Conservation (phyloP, 2,888 invertebrate genomes). For the Hyalella azteca region DNA sequence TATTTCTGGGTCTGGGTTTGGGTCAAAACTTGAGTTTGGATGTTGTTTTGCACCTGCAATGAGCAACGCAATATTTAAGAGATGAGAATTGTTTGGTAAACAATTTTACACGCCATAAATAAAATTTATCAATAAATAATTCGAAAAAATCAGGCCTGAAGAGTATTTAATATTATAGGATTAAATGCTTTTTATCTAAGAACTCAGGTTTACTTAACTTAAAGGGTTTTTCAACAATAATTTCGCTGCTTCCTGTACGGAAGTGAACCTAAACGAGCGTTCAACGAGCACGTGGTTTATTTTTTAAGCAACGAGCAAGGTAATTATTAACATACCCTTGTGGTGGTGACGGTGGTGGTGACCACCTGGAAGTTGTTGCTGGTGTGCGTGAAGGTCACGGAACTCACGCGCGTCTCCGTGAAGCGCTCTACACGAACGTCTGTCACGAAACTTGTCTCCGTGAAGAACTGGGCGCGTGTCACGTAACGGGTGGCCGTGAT, state of each 20-base stretch:
- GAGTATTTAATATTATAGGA: too few relatives aligned
- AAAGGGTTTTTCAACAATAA: too few relatives aligned
- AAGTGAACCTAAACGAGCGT: too few relatives aligned
- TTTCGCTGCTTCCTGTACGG: too few relatives aligned
- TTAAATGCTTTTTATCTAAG: too few relatives aligned
- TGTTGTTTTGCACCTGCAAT: constrained; percentile 48
- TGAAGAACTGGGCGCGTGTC: constrained; percentile 56
- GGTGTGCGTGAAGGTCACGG: constrained; percentile 22
- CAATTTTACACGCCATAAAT: too few relatives aligned
- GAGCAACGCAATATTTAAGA: constrained; percentile 17
- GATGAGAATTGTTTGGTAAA: not conserved
- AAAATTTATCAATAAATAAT: too few relatives aligned
- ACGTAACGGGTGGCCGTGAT: constrained; percentile 55
- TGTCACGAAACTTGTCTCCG: constrained; percentile 56
- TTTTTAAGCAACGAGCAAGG: too few relatives aligned
- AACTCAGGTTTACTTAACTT: too few relatives aligned
- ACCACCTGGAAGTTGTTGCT: constrained; percentile 13
- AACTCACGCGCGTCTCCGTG: constrained; percentile 42
- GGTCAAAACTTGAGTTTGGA: constrained; percentile 50
- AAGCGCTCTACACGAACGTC: constrained; percentile 49
- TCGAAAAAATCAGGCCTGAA: too few relatives aligned
- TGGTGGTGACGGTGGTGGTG: constrained; percentile 11
- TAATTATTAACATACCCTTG: not conserved
- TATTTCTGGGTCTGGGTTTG: constrained; percentile 44
- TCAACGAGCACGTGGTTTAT: too few relatives aligned